phyloP scores from a whole-genome alignment of 2,113 vertebrate genomes.

The Rhineura floridana region DNA sequence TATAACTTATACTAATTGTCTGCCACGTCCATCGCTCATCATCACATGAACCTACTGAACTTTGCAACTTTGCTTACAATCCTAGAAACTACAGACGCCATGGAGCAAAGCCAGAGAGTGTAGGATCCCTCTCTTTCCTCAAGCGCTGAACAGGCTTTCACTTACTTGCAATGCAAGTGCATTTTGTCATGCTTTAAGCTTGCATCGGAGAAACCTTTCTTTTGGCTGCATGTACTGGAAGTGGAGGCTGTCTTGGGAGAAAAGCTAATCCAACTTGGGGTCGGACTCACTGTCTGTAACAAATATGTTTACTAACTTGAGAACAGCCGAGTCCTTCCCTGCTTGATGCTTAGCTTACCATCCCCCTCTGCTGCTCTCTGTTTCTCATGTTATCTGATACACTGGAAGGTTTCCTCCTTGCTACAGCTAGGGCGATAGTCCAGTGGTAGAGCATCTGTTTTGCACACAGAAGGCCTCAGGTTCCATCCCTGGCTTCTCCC shows the following conservation, averaged over 20 bases:
- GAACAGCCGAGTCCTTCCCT: not conserved
- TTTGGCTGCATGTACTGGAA: not conserved
- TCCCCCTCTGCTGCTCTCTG: not conserved
- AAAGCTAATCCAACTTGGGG: too few relatives aligned
- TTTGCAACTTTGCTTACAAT: constrained; percentile 49
- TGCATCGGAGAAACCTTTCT: not conserved
- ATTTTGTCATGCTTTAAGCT: not conserved
- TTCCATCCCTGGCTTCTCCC: not conserved
- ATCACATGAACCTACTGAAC: constrained; percentile 54
- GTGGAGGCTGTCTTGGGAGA: not conserved
- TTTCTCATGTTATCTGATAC: not conserved
- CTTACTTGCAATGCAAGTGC: not conserved
- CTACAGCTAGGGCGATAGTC: not conserved
- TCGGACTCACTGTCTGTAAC: not conserved
- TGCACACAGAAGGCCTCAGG: not conserved
- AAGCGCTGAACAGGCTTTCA: not conserved
- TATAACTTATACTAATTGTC: constrained; percentile 76
- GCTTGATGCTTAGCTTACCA: not conserved
- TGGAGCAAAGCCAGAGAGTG: not conserved
- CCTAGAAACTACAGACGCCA: constrained; percentile 1
- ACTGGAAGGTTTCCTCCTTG: not conserved
- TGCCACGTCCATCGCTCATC: constrained; percentile 70
- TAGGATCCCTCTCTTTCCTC: not conserved
- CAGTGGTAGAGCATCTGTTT: too few relatives aligned
- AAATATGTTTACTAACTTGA: not conserved